Evolutionary conservation across 2,113 vertebrate genomes (phyloP).

Genomic region (Notothenia coriiceps): DNA sequence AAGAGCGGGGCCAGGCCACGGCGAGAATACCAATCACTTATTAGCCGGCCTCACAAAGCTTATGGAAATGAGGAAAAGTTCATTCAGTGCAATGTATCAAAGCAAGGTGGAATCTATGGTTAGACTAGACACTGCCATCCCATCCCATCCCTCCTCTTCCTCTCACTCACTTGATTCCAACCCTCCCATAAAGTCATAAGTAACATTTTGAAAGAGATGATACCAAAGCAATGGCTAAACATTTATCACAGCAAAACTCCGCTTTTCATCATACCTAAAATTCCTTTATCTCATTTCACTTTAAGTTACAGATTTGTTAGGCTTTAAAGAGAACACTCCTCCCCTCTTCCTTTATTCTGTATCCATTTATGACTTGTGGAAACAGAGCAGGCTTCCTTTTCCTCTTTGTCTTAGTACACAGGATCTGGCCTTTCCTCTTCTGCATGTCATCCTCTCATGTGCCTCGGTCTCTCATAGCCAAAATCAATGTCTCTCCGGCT

Average conservation of each 20-base stretch:
- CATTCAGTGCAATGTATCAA: conserved; percentile 55
- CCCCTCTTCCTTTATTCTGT: conserved; percentile 5
- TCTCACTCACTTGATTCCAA: conserved; percentile 16
- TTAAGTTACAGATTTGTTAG: conserved; percentile 7
- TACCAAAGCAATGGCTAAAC: conserved; percentile 23
- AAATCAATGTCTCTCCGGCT: conserved; percentile 25
- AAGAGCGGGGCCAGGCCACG: conserved; percentile 49
- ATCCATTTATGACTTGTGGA: conserved; percentile 30
- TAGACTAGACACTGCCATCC: conserved; percentile 35
- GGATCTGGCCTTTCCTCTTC: conserved; percentile 18
- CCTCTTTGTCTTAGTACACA: conserved; percentile 23
- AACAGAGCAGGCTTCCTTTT: conserved; percentile 29
- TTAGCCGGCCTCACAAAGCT: conserved; percentile 61
- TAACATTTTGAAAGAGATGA: conserved; percentile 28
- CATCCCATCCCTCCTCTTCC: conserved; percentile 3
- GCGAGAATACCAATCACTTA: conserved; percentile 77
- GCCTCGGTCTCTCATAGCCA: conserved; percentile 13
- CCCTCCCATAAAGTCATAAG: neutral
- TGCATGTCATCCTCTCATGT: neutral
- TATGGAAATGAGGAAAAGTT: conserved; percentile 71
- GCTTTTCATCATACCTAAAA: conserved; percentile 27
- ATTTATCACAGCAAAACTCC: conserved; percentile 30
- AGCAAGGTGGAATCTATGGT: conserved; percentile 46
- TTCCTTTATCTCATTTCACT: conserved; percentile 12
- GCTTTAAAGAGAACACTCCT: conserved; percentile 6